These are phyloP conservation scores for Zaprionus ghesquierei DNA, from an alignment of 1,140 invertebrate species.

Conservation along the genomic window DNA sequence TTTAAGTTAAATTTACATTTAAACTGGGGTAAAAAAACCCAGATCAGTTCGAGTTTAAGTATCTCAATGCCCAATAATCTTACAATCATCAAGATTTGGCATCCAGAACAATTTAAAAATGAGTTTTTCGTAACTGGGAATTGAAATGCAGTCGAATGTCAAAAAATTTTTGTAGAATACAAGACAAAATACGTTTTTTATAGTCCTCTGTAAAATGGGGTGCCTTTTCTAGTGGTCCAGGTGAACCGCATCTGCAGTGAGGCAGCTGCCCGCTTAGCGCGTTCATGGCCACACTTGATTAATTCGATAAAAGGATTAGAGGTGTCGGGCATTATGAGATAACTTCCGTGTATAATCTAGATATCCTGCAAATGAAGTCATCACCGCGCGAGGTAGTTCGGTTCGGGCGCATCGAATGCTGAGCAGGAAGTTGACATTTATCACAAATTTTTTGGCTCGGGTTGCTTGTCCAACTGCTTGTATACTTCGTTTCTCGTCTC, in stretches of 20 bases:
- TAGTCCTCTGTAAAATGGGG: background rate
- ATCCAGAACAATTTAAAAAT: too few species aligned
- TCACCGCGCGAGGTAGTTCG: conserved; percentile 13
- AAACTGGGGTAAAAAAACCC: too few species aligned
- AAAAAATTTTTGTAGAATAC: background rate
- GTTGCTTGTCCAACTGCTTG: background rate
- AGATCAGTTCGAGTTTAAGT: too few species aligned
- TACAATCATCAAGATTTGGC: too few species aligned
- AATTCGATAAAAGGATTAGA: conserved; percentile 78
- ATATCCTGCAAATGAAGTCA: conserved; percentile 54
- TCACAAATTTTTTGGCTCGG: conserved; percentile 50
- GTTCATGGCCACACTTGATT: conserved; percentile 74
- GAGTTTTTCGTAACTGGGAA: background rate
- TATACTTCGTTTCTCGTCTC: background rate
- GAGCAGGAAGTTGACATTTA: conserved; percentile 82
- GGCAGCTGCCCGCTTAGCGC: conserved; percentile 46
- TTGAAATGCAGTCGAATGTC: background rate
- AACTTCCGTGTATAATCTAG: conserved; percentile 67
- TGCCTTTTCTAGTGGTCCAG: background rate
- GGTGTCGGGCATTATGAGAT: conserved; percentile 67
- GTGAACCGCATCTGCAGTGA: conserved; percentile 25
- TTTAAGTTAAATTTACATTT: too few species aligned
- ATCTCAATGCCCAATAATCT: too few species aligned
- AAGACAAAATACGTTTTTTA: background rate
- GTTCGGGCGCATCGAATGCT: conserved; percentile 74